A percentile compares a stretch with the other conserved stretches of the same genome.
Evolutionary conservation across 1,140 invertebrate genomes (phyloP).

Genomic region (Sycophaga agraensis): DNA sequence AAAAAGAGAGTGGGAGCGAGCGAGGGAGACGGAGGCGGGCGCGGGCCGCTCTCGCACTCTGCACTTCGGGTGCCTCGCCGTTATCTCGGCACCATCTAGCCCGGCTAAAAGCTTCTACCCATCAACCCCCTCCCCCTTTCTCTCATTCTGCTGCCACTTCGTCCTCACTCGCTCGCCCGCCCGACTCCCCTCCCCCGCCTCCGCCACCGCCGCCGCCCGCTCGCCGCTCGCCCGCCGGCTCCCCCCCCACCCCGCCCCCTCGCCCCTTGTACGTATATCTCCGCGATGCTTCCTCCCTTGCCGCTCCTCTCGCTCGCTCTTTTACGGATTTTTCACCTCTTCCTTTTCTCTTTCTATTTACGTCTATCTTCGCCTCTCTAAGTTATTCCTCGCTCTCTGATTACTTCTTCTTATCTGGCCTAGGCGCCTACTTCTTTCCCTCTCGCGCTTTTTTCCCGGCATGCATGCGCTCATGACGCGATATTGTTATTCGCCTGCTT

Average conservation of each 20-base stretch:
- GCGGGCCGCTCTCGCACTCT: constrained; percentile 35
- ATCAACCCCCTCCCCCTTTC: constrained; percentile 47
- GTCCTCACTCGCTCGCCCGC: neutral
- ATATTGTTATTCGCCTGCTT: too few species aligned
- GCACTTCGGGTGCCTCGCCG: constrained; percentile 44
- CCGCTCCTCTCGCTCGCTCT: neutral
- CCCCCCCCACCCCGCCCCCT: neutral
- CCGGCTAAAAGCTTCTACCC: constrained; percentile 60
- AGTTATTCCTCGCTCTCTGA: constrained; percentile 24
- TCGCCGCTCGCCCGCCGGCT: too few species aligned
- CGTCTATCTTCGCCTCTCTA: constrained; percentile 12
- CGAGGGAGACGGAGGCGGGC: neutral
- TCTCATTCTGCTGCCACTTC: neutral
- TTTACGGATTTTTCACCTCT: constrained; percentile 7
- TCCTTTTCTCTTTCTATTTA: constrained; percentile 13
- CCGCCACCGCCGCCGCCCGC: too few species aligned
- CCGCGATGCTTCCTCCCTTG: neutral
- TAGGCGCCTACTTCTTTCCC: neutral
- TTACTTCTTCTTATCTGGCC: constrained; percentile 11
- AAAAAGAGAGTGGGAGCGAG: constrained; percentile 1
- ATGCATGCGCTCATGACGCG: too few species aligned
- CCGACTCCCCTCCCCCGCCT: too few species aligned
- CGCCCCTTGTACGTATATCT: neutral
- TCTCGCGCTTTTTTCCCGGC: neutral
- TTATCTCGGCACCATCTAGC: constrained; percentile 60